phyloP scores from a whole-genome alignment of 2,113 vertebrate species.

The Holacanthus passer region DNA sequence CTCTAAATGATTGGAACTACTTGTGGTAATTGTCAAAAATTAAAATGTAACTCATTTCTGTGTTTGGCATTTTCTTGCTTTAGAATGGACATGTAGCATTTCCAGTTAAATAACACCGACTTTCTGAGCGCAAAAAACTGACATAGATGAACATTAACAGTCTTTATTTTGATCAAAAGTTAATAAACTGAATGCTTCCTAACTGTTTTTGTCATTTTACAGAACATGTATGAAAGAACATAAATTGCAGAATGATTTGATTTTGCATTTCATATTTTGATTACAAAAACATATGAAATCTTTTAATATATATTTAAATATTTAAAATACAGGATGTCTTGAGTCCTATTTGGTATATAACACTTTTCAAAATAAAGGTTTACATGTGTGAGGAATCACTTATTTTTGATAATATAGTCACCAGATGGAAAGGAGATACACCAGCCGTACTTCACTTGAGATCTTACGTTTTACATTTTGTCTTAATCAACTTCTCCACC shows the following conservation, averaged over 20 bases:
- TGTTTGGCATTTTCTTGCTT: background rate
- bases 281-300: background rate
- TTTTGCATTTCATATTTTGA: background rate
- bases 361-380: background rate
- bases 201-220: background rate
- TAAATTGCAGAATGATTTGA: background rate
- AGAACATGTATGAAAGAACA: background rate
- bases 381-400: background rate
- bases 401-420: background rate
- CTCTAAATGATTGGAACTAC: background rate
- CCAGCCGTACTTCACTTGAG: background rate
- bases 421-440: no score
- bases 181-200: background rate
- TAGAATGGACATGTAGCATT: background rate
- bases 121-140: background rate
- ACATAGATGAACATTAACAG: background rate
- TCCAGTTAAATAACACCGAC: background rate
- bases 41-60: background rate
- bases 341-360: background rate
- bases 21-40: background rate
- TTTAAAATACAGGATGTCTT: background rate
- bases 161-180: background rate
- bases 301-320: no score
- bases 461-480: background rate
- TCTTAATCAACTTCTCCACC: background rate